A percentile compares a stretch with the other conserved stretches of the same genome.
Conservation (phyloP, 2,888 invertebrate genomes). For the Cerceris rybyensis region DNA sequence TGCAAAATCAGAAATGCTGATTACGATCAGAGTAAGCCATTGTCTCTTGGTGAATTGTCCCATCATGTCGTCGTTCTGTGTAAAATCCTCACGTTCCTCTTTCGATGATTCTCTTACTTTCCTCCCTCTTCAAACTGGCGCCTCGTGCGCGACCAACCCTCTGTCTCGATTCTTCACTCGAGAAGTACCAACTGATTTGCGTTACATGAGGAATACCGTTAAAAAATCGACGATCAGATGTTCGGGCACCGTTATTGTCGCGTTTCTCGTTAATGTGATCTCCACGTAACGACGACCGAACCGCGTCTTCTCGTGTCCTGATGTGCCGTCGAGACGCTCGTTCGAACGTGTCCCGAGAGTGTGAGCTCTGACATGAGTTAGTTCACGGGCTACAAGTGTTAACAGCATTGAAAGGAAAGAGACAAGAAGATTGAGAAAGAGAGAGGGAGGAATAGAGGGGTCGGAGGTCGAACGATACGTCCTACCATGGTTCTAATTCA, state of each 20-base stretch:
- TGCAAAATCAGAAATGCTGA: constrained; percentile 92
- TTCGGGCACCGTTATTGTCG: not conserved
- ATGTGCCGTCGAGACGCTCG: constrained; percentile 1
- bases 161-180: not conserved
- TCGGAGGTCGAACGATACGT: constrained; percentile 73
- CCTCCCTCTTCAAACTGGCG: not conserved
- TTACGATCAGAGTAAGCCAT: constrained; percentile 90
- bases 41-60: constrained; percentile 88
- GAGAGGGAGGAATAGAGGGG: constrained; percentile 40
- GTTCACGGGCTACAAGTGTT: not conserved
- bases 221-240: not conserved
- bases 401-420: too few species aligned
- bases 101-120: not conserved
- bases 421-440: not conserved
- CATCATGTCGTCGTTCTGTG: constrained; percentile 81
- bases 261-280: constrained; percentile 15
- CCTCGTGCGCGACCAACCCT: not conserved
- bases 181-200: not conserved
- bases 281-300: constrained; percentile 5
- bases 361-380: constrained; percentile 18
- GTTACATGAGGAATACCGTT: constrained; percentile 21
- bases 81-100: not conserved
- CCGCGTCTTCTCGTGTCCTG: constrained; percentile 18
- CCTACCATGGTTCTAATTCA: constrained; percentile 72
- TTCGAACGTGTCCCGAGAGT: constrained; percentile 7